phyloP scores from a whole-genome alignment of 2,797 vertebrate genomes.

The Pseudopleuronectes americanus region DNA sequence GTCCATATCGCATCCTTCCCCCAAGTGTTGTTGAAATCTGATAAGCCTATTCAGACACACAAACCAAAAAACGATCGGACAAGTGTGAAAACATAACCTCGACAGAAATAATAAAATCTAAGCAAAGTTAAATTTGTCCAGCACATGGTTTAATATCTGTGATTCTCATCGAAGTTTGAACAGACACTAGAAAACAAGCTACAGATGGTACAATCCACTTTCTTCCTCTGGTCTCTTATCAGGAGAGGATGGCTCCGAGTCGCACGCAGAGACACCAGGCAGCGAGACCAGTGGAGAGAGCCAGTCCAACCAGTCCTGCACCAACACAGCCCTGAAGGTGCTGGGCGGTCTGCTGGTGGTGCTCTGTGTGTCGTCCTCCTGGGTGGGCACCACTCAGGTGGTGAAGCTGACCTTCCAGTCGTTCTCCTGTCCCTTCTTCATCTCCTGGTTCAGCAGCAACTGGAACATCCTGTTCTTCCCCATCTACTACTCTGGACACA shows the following conservation, averaged over 20 bases:
- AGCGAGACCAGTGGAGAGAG: conserved; percentile 87
- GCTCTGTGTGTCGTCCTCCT: conserved; percentile 95
- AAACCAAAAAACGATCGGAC: too few relatives aligned
- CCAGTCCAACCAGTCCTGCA: conserved; percentile 88
- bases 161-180: background rate
- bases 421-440: conserved; percentile 99
- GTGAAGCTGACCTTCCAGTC: conserved; percentile 98
- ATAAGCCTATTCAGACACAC: too few relatives aligned
- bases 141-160: background rate
- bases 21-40: too few relatives aligned
- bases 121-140: background rate
- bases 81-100: too few relatives aligned
- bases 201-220: background rate
- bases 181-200: background rate
- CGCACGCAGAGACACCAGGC: conserved; percentile 86
- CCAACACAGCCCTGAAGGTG: conserved; percentile 88
- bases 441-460: conserved; percentile 99
- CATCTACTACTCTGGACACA: conserved; percentile 95
- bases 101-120: background rate
- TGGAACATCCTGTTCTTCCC: conserved; percentile 99
- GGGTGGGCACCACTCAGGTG: conserved; percentile 98
- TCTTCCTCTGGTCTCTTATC: conserved; percentile 26
- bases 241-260: conserved; percentile 94
- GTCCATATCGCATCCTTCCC: too few relatives aligned
- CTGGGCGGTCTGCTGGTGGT: conserved; percentile 94